These are phyloP conservation scores for Helicoverpa zea DNA, from an alignment of 1,140 invertebrate species.

Conservation along the genomic window DNA sequence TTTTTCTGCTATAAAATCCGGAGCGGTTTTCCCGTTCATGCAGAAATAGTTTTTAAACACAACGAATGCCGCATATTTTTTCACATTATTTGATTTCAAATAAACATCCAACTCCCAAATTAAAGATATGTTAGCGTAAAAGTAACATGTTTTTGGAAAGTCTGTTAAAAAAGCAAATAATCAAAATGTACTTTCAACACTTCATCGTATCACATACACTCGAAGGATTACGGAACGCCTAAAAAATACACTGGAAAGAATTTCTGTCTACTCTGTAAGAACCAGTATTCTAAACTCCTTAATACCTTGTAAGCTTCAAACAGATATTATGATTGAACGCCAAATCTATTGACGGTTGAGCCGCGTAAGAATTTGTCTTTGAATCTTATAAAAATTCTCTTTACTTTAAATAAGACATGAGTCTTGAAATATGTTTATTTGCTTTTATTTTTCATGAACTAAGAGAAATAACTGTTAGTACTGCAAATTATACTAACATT, in stretches of 20 bases:
- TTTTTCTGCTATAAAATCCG: too few species aligned
- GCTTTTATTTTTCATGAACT: too few species aligned
- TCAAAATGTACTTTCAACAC: not conserved
- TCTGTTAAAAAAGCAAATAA: not conserved
- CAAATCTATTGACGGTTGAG: constrained; percentile 15
- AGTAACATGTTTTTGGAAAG: not conserved
- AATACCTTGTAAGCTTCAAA: not conserved
- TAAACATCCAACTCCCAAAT: too few species aligned
- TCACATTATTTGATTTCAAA: too few species aligned
- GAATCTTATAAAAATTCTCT: not conserved
- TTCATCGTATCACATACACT: constrained; percentile 18
- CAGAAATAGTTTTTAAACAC: too few species aligned
- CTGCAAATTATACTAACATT: too few species aligned
- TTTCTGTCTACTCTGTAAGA: not conserved
- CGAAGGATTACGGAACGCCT: not conserved
- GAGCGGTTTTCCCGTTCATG: too few species aligned
- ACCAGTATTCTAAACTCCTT: not conserved
- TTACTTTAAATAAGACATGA: not conserved
- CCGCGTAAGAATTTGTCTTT: not conserved
- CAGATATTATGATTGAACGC: constrained; percentile 14
- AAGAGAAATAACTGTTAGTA: too few species aligned
- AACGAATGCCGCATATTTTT: too few species aligned
- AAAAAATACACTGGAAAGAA: not conserved
- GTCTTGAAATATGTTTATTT: too few species aligned
- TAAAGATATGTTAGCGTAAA: too few species aligned